A percentile compares a stretch with the other conserved stretches of the same genome.
Evolutionary conservation across 2,888 invertebrate genomes (phyloP).

Genomic region (Laothoe populi): DNA sequence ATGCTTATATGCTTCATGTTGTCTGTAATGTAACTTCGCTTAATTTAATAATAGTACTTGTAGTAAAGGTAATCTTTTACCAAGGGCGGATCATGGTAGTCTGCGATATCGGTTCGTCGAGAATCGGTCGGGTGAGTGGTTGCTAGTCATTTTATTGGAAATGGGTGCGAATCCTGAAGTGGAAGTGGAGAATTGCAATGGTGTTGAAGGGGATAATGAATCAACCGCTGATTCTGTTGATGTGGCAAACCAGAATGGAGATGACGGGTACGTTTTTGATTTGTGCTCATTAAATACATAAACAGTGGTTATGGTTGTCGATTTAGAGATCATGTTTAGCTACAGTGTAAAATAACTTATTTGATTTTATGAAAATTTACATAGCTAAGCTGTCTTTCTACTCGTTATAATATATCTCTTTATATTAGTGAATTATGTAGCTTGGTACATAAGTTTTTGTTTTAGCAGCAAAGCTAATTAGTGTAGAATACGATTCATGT

Average conservation of each 20-base stretch:
- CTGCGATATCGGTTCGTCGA: constrained; percentile 60
- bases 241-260: constrained; percentile 58
- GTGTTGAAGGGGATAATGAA: constrained; percentile 60
- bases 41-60: constrained; percentile 82
- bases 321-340: neutral
- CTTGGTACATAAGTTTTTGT: no score
- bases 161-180: constrained; percentile 75
- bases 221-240: constrained; percentile 47
- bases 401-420: no score
- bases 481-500: neutral
- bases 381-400: no score
- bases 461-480: constrained; percentile 11
- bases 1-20: constrained; percentile 72
- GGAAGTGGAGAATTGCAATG: constrained; percentile 74
- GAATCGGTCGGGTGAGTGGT: constrained; percentile 61
- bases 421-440: no score
- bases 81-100: constrained; percentile 79
- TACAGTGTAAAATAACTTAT: no score
- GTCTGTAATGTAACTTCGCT: constrained; percentile 76
- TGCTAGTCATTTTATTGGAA: constrained; percentile 49
- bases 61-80: constrained; percentile 79
- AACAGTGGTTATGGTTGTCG: neutral
- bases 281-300: constrained; percentile 5
- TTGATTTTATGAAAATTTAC: neutral
- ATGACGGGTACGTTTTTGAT: constrained; percentile 63